These are phyloP conservation scores for Drosophila prolongata DNA, from an alignment of 2,888 invertebrate genomes.

Conservation along the genomic window DNA sequence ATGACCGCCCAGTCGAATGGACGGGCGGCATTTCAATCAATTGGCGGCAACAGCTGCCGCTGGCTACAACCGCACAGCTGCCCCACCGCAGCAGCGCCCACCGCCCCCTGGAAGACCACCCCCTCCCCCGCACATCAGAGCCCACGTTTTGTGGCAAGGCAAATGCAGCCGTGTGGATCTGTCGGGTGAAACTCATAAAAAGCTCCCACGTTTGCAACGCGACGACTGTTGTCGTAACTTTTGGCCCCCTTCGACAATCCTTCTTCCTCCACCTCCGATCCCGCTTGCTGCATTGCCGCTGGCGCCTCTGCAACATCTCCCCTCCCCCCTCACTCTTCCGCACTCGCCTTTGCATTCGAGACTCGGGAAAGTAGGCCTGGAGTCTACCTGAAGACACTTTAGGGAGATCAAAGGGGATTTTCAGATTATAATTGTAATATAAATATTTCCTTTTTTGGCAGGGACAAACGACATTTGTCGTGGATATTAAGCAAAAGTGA, in stretches of 20 bases:
- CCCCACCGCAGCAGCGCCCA: constrained; percentile 18
- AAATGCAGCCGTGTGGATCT: constrained; percentile 43
- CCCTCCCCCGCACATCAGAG: constrained; percentile 7
- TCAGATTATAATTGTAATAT: constrained; percentile 1
- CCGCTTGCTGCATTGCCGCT: constrained; percentile 51
- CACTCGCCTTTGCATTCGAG: constrained; percentile 3
- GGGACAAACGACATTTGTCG: too few relatives aligned
- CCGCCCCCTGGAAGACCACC: neutral
- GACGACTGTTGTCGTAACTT: constrained; percentile 68
- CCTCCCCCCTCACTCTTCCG: neutral
- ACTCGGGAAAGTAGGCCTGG: neutral
- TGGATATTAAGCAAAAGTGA: too few relatives aligned
- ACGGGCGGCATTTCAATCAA: constrained; percentile 78
- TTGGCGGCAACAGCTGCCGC: constrained; percentile 78
- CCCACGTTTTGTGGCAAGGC: constrained; percentile 70
- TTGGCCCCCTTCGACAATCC: constrained; percentile 12
- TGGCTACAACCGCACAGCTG: constrained; percentile 42
- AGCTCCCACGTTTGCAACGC: constrained; percentile 74
- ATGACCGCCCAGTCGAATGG: constrained; percentile 54
- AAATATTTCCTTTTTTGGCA: neutral
- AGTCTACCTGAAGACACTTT: constrained; percentile 5
- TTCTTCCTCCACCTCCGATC: neutral
- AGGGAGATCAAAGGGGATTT: constrained; percentile 7
- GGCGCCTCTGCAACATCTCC: constrained; percentile 59
- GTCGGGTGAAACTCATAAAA: constrained; percentile 72